phyloP scores from a whole-genome alignment of 2,113 vertebrate species.

The Tenrec ecaudatus region DNA sequence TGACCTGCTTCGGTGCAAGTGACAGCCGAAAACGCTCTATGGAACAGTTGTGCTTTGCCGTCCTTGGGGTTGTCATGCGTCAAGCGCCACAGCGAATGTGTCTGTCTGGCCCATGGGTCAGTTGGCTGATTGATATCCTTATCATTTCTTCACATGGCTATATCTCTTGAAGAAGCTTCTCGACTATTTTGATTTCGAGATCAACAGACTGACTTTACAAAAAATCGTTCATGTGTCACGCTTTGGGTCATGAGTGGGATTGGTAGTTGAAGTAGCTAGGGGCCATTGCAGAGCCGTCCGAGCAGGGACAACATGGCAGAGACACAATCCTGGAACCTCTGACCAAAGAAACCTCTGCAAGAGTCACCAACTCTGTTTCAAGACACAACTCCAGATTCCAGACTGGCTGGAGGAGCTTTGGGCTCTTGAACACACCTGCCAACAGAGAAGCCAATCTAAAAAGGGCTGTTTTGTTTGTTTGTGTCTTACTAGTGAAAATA shows the following conservation, averaged over 20 bases:
- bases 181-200: conserved; percentile 3
- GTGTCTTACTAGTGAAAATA: background rate
- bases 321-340: conserved; percentile 48
- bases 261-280: background rate
- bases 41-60: background rate
- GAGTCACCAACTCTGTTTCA: background rate
- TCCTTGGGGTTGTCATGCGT: background rate
- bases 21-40: background rate
- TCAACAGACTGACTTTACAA: background rate
- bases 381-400: background rate
- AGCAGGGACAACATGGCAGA: conserved; percentile 45
- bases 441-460: background rate
- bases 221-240: background rate
- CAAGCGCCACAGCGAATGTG: background rate
- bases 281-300: conserved; percentile 30
- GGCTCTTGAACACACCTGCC: background rate
- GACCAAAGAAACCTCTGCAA: background rate
- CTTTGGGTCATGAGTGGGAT: background rate
- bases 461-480: background rate
- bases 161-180: conserved; percentile 37
- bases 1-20: background rate
- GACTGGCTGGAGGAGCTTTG: background rate
- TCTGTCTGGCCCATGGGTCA: background rate
- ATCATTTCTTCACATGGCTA: background rate
- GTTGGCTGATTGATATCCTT: background rate